Evolutionary conservation across 1,140 invertebrate species (phyloP), one percentile per base, ranked within the genome.

Genomic region (Drosophila pandora): DNA sequence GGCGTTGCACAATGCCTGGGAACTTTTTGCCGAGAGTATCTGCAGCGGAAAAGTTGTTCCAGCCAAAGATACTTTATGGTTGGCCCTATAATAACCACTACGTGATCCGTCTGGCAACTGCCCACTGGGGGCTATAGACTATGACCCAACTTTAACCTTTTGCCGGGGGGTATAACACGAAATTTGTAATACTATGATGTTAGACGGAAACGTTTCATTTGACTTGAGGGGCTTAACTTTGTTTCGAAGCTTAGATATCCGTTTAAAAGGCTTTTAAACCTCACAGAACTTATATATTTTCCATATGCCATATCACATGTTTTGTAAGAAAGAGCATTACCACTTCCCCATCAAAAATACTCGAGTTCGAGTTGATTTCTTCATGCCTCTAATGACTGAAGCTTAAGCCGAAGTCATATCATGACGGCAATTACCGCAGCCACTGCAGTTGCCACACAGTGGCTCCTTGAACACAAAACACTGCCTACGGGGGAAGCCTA

Each of bases 401-500:
- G 37, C 48, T 47, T 39, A 34, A 47, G 56, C 32, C 67, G 48
- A 59, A 71, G 68, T 71, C 68, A 72, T 61, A 72, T 61, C 50
- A 61, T 59, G 61, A 69, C 61, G 60, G 71, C 72, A 75, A 75
- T 75, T 75, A 75, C 71, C 55, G 34, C 49, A 69, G 41, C 60
- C 60, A 58, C 69, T 74, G 71, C 70, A 53, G 59, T 59, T 70
- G 60, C 47, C 52, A 25, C 53, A 34, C 43, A 75, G 47, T 54
- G 25, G 61, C 71, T 75, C 70, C 71, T 75, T 74, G 54, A 74
- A 43, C 62, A 64, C 49, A 72, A 53, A 49, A 63, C 61, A 32
- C 37, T 73, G 69, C 69, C 70, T 73, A 43, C 41, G 39, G 69
- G 43, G 52, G 45, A 47, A 73, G 55, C 30, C 55, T 41, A 25